These are phyloP conservation scores for Hydropotes inermis DNA, from an alignment of 2,113 vertebrate genomes.

Conservation along the genomic window DNA sequence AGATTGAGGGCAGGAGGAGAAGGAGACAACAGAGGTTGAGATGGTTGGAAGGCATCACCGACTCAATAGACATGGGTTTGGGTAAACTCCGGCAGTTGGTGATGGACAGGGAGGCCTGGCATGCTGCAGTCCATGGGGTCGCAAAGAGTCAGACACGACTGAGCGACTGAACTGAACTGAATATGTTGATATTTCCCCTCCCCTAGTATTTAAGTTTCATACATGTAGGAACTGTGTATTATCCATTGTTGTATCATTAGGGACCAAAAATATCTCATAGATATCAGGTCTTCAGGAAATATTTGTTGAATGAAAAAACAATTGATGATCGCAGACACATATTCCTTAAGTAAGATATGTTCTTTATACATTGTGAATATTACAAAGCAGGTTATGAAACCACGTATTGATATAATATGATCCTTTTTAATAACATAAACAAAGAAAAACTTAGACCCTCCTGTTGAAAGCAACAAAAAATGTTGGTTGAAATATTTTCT, in stretches of 20 bases:
- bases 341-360: background rate
- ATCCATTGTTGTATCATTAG: background rate
- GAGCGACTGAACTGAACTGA: background rate
- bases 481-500: background rate
- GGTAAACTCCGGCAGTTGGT: background rate
- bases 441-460: background rate
- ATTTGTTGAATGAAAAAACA: background rate
- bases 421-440: background rate
- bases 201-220: background rate
- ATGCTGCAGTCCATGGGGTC: rapidly evolving
- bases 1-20: background rate
- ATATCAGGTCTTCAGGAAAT: background rate
- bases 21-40: background rate
- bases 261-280: background rate
- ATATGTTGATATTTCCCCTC: background rate
- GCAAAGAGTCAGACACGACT: background rate
- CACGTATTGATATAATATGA: background rate
- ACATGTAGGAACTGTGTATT: background rate
- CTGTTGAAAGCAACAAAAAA: background rate
- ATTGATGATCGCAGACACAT: background rate
- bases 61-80: background rate
- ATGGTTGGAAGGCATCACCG: background rate
- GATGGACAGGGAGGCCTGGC: background rate
- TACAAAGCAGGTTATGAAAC: background rate
- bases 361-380: background rate